phyloP scores from a whole-genome alignment of 2,888 invertebrate genomes.

The Cataglyphis rosenhaueri region DNA sequence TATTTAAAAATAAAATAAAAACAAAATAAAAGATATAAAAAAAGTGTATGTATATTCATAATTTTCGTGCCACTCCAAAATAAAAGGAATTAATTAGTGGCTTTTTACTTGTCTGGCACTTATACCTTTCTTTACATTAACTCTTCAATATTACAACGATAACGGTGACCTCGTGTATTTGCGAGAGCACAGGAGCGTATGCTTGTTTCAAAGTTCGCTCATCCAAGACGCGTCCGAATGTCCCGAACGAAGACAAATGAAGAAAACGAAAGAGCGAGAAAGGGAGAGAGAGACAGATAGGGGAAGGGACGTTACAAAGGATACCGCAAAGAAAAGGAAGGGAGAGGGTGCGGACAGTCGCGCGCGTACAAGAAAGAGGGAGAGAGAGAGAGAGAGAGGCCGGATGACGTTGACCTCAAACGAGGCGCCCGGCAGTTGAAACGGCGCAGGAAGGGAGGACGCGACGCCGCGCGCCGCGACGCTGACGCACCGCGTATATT shows the following conservation, averaged over 20 bases:
- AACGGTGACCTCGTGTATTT: slow-evolving; percentile 36
- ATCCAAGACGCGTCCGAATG: slow-evolving; percentile 66
- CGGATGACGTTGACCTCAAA: slow-evolving; percentile 85
- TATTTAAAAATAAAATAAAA: not conserved
- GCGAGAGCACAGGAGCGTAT: slow-evolving; percentile 41
- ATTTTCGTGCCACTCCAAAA: not conserved
- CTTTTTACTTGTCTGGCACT: not conserved
- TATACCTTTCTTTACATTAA: not conserved
- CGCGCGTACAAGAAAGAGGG: slow-evolving; percentile 64
- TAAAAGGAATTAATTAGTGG: not conserved
- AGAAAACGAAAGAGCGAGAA: slow-evolving; percentile 45
- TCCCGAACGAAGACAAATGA: slow-evolving; percentile 48
- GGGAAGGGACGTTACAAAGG: slow-evolving; percentile 57
- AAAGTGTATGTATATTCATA: not conserved
- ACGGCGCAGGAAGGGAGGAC: slow-evolving; percentile 79
- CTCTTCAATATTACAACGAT: slow-evolving; percentile 17
- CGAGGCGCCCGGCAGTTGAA: slow-evolving; percentile 77
- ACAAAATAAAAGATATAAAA: not conserved
- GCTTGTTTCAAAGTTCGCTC: slow-evolving; percentile 69
- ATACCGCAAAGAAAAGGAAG: slow-evolving; percentile 60
- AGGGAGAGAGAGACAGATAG: slow-evolving; percentile 54
- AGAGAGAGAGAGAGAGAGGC: slow-evolving; percentile 69
- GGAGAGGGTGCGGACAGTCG: slow-evolving; percentile 52
- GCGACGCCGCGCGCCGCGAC: slow-evolving; percentile 84
- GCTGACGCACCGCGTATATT: slow-evolving; percentile 85